Evolutionary conservation across 2,888 invertebrate genomes (phyloP), one percentile per base, ranked within the genome.

Genomic region (Loripinus fragilis): DNA sequence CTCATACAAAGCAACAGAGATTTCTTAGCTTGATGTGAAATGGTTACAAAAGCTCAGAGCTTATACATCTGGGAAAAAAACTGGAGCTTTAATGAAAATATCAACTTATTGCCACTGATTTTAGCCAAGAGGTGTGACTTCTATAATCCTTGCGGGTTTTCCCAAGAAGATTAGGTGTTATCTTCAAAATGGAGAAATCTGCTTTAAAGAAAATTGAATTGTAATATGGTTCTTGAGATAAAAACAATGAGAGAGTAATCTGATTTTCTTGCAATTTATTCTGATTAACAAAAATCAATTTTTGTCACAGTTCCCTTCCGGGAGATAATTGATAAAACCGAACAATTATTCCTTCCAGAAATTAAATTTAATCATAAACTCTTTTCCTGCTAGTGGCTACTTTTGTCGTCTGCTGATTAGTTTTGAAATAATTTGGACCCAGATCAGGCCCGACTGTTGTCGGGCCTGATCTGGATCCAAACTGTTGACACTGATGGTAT

Each of bases 51-150:
- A 55, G n/a, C 55, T 55, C 23, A 55, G 25, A 5, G 33, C 10
- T 60, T 12, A 33, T 60, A 33, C 60, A 30, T 60, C 30, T 33
- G 60, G 60, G 60, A 60, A 8, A 30, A 3, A 60, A 33, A 33
- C 30, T 60, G 33, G 33, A 30, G 33, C 60, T 33, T 60, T 60
- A 60, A 60, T 60, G 60, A 60, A 60, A 60, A 60, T 60, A 60
- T 60, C 60, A 30, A 60, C 33, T 60, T 60, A 60, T 60, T 28
- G 12, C 33, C 33, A 60, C 33, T 33, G 60, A 60, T 60, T 60
- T 60, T 60, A 60, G 28, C 33, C 8, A 30, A 15, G 33, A 60
- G 33, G 60, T 60, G 60, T 60, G 60, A 60, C 60, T 60, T 60
- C 33, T 30, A 12, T 20, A 30, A 30, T 17, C 33, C 60, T 60